Conservation (phyloP, 2,113 vertebrate species). For the Oreocharis arfaki region DNA sequence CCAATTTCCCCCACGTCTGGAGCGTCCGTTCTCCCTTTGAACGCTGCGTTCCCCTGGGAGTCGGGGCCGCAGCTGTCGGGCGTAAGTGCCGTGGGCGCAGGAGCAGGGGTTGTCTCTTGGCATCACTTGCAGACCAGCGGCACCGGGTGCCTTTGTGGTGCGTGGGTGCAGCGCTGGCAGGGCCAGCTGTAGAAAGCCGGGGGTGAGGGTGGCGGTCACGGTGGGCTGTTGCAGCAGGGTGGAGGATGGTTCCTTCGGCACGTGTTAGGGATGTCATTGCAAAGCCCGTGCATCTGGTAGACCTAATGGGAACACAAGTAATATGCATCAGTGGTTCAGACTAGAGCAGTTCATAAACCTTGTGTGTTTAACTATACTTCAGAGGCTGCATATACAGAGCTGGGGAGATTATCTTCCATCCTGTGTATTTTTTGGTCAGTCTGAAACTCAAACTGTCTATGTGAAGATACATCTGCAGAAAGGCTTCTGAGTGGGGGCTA, state of each 20-base stretch:
- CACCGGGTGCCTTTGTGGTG: not conserved
- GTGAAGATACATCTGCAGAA: not conserved
- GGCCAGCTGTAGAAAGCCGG: not conserved
- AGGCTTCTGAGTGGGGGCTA: not conserved
- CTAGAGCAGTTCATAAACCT: not conserved
- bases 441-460: not conserved
- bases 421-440: not conserved
- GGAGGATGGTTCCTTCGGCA: not conserved
- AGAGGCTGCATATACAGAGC: not conserved
- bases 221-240: not conserved
- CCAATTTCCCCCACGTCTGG: fast-evolving
- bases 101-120: not conserved
- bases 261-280: not conserved
- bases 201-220: not conserved
- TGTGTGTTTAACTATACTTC: fast-evolving
- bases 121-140: not conserved
- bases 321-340: fast-evolving
- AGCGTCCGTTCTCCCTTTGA: not conserved
- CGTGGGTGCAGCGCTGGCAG: not conserved
- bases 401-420: not conserved
- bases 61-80: not conserved
- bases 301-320: not conserved
- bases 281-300: not conserved
- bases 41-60: not conserved
- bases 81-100: not conserved